These are phyloP conservation scores for Eurytoma californica DNA, from an alignment of 2,888 invertebrate genomes.

Conservation along the genomic window DNA sequence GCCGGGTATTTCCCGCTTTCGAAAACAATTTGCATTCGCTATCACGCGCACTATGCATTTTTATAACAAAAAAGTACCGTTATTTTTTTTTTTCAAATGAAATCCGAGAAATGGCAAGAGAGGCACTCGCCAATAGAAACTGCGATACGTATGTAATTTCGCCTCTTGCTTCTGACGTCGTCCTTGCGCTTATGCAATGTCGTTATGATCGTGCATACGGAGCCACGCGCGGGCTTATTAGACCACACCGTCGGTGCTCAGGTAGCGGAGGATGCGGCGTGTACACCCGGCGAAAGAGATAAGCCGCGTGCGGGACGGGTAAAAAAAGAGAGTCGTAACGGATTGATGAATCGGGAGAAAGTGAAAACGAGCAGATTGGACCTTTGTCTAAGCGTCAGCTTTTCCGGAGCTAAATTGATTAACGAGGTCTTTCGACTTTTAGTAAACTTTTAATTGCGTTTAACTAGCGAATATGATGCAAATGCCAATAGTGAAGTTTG, in stretches of 20 bases:
- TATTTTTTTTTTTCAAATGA: not conserved
- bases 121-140: not conserved
- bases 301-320: too few relatives aligned
- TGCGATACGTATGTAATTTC: constrained; percentile 34
- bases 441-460: too few relatives aligned
- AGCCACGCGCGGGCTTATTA: constrained; percentile 13
- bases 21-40: not conserved
- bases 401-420: too few relatives aligned
- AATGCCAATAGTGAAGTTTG: too few relatives aligned
- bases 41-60: too few relatives aligned
- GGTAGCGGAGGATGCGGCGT: not conserved
- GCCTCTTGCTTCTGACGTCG: constrained; percentile 10
- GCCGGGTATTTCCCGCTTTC: not conserved
- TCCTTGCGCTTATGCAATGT: constrained; percentile 45
- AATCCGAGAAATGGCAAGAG: not conserved
- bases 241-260: not conserved
- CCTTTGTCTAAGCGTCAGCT: not conserved
- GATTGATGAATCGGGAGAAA: not conserved
- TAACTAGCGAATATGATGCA: too few relatives aligned
- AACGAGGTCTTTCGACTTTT: too few relatives aligned
- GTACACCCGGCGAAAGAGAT: not conserved
- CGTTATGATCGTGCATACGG: not conserved
- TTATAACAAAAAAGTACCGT: too few relatives aligned
- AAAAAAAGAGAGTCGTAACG: too few relatives aligned
- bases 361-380: not conserved